Conservation (phyloP, 2,113 vertebrate genomes). For the Ceyx margarethae region DNA sequence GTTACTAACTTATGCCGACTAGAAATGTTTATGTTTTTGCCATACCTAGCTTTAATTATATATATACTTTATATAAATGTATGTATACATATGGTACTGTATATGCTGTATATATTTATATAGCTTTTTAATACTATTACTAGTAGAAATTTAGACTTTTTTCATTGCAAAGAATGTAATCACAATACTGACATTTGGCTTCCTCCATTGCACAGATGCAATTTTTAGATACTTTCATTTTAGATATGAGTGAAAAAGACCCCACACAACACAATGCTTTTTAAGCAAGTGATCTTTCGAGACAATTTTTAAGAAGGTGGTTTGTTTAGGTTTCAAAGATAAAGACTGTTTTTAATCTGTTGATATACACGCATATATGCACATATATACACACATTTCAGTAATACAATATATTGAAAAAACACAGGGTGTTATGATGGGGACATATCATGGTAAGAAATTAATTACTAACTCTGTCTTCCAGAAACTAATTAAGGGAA, state of each 20-base stretch:
- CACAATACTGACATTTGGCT: neutral
- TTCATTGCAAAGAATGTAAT: constrained; percentile 18
- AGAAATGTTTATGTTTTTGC: constrained; percentile 56
- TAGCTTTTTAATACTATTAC: constrained; percentile 64
- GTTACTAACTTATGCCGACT: constrained; percentile 31
- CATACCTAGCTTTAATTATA: constrained; percentile 60
- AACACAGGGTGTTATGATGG: constrained; percentile 43
- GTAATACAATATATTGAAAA: neutral
- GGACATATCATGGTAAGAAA: constrained; percentile 25
- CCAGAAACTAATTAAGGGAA: constrained; percentile 64
- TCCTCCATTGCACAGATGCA: neutral
- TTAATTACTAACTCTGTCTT: constrained; percentile 55
- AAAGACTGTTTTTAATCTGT: neutral
- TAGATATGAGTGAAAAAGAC: neutral
- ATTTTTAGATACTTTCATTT: neutral
- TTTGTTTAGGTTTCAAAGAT: constrained; percentile 21
- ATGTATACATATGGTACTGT: constrained; percentile 57
- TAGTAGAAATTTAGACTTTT: constrained; percentile 50
- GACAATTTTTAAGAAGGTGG: neutral
- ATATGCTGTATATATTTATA: constrained; percentile 74
- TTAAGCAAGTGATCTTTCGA: constrained; percentile 42
- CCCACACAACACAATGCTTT: neutral
- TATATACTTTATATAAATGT: constrained; percentile 69
- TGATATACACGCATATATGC: neutral
- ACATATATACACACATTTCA: neutral